Base-by-base conservation (phyloP, 1,140 invertebrate species). In the Caenorhabditis inopinata region DNA sequence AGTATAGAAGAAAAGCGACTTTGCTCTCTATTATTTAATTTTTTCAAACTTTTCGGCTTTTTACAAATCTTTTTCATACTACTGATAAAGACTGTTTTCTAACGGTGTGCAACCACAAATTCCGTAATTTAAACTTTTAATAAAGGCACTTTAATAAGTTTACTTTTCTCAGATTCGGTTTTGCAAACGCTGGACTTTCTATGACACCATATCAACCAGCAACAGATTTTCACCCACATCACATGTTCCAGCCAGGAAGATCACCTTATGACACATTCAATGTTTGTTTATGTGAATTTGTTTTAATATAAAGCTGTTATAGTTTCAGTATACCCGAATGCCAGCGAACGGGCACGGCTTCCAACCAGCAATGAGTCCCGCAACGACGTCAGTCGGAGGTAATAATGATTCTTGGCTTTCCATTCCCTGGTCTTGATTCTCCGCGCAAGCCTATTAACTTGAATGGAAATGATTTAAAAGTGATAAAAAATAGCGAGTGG, bases 121-220 rank as follows among this genome's bases (percentile, higher is more conserved):
- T n/a, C n/a, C n/a, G n/a, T n/a, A n/a, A n/a, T n/a, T n/a, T n/a
- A n/a, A n/a, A n/a, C n/a, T n/a, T n/a, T n/a, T n/a, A n/a, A n/a
- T n/a, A n/a, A n/a, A n/a, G n/a, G n/a, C n/a, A n/a, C n/a, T n/a
- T n/a, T n/a, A n/a, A n/a, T n/a, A n/a, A n/a, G n/a, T n/a, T n/a
- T n/a, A n/a, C n/a, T n/a, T 62, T 11, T 73, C 68, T 51, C 53
- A 78, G 62, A 48, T 82, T 82, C 35, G 78, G 81, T 3, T 81
- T 82, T 45, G 48, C 79, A 2, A 82, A 82, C 51, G 11, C 81
- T 27, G 62, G 58, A 14, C 48, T 80, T 25, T 62, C 80, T 27
- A 82, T 82, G 81, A n/a, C 81, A 9, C 78, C 81, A n/a, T 79
- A 79, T 42, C 78, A 68, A 14, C 23, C 58, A 75, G 12, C 78